Conservation (phyloP, 2,888 invertebrate genomes). For the Callosobruchus maculatus region DNA sequence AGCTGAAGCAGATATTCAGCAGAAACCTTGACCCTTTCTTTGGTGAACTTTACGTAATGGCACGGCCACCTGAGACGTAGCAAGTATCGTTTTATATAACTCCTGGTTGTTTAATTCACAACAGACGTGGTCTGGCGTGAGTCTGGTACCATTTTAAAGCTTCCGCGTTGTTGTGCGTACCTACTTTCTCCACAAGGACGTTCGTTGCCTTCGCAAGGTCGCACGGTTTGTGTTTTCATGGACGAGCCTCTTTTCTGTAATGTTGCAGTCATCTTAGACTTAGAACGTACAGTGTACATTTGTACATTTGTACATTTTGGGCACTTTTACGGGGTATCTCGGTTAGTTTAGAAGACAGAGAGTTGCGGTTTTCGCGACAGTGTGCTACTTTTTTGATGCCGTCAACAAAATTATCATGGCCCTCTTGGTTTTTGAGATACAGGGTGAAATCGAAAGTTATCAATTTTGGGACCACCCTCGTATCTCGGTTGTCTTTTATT, state of each 20-base stretch:
- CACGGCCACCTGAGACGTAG: slow-evolving; percentile 6
- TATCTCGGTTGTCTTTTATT: too few relatives aligned
- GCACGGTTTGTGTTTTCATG: slow-evolving; percentile 10
- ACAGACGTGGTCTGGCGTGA: slow-evolving; percentile 1
- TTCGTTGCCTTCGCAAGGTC: slow-evolving; percentile 20
- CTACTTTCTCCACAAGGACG: slow-evolving; percentile 29
- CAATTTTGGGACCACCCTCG: too few relatives aligned
- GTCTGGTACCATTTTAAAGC: not conserved
- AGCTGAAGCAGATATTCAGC: not conserved
- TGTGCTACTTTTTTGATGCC: too few relatives aligned
- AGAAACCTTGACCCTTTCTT: not conserved
- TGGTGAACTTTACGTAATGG: slow-evolving; percentile 6
- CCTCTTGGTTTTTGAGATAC: too few relatives aligned
- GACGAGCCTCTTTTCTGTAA: not conserved
- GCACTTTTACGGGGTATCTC: too few relatives aligned
- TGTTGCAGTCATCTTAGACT: not conserved
- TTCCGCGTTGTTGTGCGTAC: slow-evolving; percentile 4
- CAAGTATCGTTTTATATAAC: slow-evolving; percentile 21
- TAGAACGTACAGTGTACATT: not conserved
- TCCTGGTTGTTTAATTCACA: slow-evolving; percentile 10
- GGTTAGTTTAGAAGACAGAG: too few relatives aligned
- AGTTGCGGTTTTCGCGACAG: too few relatives aligned
- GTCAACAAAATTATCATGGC: too few relatives aligned
- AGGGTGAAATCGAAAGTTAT: too few relatives aligned
- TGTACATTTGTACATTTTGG: too few relatives aligned